Evolutionary conservation across 2,888 invertebrate genomes (phyloP), one percentile per base, ranked within the genome.

Genomic region (Tolmerus cingulatus): DNA sequence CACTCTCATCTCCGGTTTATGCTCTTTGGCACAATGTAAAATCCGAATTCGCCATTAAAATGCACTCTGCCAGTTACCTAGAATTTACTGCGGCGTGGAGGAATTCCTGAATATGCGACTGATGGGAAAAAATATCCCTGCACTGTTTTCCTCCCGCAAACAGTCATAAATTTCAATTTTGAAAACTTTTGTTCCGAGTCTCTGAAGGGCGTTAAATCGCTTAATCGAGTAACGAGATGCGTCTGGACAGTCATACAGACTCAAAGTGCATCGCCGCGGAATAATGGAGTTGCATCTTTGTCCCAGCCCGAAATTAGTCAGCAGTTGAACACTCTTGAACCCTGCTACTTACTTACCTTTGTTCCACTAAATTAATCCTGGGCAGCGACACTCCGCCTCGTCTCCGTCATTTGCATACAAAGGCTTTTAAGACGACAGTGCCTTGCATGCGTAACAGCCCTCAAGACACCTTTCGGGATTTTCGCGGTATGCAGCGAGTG

Each of bases 341-440:
- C 7, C 40, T 9, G 37, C 76, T 30, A 76, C 37, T 76, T 30
- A 76, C 37, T 76, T 76, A 76, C 78, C 23, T 82, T 82, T 82
- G 82, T 82, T 81, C 81, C 82, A 66, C 37, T 37, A 66, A 66
- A 82, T 82, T 57, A 82, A 66, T 57, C 57, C 40, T 37, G 30
- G 23, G 82, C 34, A 34, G 66, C 7, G 34, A 23, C 51, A 66
- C 57, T 37, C 51, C 12, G 79, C 40, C n/a, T 12, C 57, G 66
- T 40, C 23, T 40, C 51, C 57, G 37, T 82, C 57, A 82, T 82
- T 82, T 82, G 82, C 82, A 82, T 82, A 82, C 82, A 57, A 82
- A 82, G 57, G 37, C 34, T 57, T 5, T 9, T 37, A n/a, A 37
- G 82, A 82, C 82, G 51, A 57, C 34, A 57, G 34, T 66, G 66